A percentile compares a stretch with the other conserved stretches of the same genome.
Evolutionary conservation across 2,797 vertebrate genomes (phyloP).

Genomic region (Anomalospiza imberbis): DNA sequence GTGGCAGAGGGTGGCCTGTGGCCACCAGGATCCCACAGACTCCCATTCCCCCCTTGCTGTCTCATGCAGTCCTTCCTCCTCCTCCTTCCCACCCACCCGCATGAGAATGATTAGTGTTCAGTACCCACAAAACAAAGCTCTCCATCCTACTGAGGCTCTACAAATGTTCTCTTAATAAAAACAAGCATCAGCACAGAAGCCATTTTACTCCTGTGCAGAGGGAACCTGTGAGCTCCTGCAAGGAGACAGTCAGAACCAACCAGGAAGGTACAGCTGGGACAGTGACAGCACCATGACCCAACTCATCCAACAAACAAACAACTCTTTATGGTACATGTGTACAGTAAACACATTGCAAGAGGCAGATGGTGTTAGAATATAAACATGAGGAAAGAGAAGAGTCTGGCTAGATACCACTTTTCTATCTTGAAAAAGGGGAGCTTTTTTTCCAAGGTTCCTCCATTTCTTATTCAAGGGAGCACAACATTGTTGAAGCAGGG

Average conservation of each 20-base stretch:
- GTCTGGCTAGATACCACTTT: not conserved
- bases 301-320: not conserved
- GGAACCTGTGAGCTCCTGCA: not conserved
- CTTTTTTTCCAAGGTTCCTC: not conserved
- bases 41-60: not conserved
- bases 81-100: not conserved
- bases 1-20: not conserved
- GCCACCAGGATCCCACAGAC: not conserved
- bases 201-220: not conserved
- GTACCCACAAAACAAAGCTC: not conserved
- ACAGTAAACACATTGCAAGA: not conserved
- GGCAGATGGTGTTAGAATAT: not conserved
- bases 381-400: not conserved
- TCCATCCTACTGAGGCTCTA: not conserved
- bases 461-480: not conserved
- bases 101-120: not conserved
- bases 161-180: not conserved
- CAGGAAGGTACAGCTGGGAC: not conserved
- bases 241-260: not conserved
- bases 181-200: not conserved
- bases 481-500: rapidly evolving
- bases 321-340: not conserved
- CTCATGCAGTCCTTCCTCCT: not conserved
- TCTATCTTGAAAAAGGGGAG: not conserved
- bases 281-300: not conserved